phyloP scores from a whole-genome alignment of 2,797 vertebrate species.

The Enteromius argenteus region DNA sequence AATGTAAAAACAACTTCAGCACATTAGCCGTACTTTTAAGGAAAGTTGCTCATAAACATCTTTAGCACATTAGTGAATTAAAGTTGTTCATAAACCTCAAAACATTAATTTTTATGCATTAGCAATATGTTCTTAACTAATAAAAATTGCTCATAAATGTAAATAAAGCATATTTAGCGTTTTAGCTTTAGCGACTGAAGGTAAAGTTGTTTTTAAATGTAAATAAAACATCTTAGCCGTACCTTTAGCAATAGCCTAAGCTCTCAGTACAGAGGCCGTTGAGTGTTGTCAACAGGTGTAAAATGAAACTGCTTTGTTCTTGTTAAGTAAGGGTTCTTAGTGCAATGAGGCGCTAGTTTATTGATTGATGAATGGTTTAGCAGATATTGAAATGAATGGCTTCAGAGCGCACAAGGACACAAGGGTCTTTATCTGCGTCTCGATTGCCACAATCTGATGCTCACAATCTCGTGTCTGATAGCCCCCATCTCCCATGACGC shows the following conservation, averaged over 20 bases:
- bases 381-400: conserved; percentile 73
- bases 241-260: not conserved
- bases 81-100: not conserved
- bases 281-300: conserved; percentile 71
- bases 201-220: conserved; percentile 10
- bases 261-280: not conserved
- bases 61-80: not conserved
- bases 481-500: conserved; percentile 50
- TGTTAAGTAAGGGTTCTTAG: conserved; percentile 62
- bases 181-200: not conserved
- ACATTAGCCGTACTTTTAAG: not conserved
- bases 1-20: not conserved
- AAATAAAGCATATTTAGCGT: not conserved
- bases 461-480: conserved; percentile 54
- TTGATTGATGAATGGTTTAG: conserved; percentile 77
- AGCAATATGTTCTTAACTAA: not conserved
- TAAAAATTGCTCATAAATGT: not conserved
- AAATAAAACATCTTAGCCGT: conserved; percentile 5
- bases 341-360: conserved; percentile 64
- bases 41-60: not conserved
- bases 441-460: conserved; percentile 55
- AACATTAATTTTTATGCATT: not conserved
- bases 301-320: conserved; percentile 68
- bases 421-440: conserved; percentile 62
- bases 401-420: conserved; percentile 62